Conservation (phyloP, 2,888 invertebrate species). For the Lomographa bimaculata region DNA sequence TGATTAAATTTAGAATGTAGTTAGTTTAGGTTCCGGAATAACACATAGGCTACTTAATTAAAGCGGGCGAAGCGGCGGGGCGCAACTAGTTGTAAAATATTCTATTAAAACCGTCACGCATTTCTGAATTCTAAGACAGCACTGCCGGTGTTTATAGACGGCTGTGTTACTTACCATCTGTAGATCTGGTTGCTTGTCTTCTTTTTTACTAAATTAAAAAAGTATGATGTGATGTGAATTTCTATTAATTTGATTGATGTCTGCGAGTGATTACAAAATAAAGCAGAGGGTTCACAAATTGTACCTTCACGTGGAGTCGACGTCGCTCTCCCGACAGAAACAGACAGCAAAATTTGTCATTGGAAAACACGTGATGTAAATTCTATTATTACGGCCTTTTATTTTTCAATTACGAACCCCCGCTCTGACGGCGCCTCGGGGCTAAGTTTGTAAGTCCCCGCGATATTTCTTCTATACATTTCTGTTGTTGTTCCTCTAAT, state of each 20-base stretch:
- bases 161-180: too few species aligned
- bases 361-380: conserved; percentile 80
- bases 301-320: conserved; percentile 56
- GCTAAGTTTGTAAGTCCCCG: conserved; percentile 61
- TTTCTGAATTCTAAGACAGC: too few species aligned
- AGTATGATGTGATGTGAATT: too few species aligned
- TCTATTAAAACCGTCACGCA: too few species aligned
- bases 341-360: conserved; percentile 77
- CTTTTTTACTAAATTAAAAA: too few species aligned
- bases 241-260: conserved; percentile 10
- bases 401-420: conserved; percentile 81
- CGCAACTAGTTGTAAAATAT: too few species aligned
- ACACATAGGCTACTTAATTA: too few species aligned
- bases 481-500: conserved; percentile 39
- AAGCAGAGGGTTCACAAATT: conserved; percentile 42
- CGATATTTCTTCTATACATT: conserved; percentile 48
- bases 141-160: too few species aligned
- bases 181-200: too few species aligned
- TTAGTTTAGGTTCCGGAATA: too few species aligned
- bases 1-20: too few species aligned
- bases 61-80: too few species aligned
- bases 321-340: conserved; percentile 73
- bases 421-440: conserved; percentile 68
- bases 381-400: conserved; percentile 83
- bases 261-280: conserved; percentile 33